A percentile compares a stretch with the other conserved stretches of the same genome.
Conservation (phyloP, 2,113 vertebrate species). For the Capreolus pygargus region DNA sequence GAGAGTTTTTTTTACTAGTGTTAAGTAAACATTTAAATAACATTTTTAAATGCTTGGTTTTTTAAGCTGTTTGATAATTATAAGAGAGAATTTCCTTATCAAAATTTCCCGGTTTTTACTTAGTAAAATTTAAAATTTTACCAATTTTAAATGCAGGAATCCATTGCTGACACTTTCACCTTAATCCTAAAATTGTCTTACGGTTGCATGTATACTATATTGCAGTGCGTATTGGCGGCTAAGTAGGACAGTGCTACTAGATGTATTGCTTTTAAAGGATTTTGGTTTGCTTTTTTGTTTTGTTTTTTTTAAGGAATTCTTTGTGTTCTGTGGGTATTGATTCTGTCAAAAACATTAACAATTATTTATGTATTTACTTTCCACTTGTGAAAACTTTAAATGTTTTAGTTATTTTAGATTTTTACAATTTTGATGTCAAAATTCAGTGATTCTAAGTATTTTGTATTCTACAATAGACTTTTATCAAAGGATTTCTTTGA, state of each 20-base stretch:
- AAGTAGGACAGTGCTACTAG: neutral
- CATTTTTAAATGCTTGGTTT: neutral
- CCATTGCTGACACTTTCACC: neutral
- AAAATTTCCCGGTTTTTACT: neutral
- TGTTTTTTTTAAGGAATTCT: neutral
- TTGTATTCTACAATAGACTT: neutral
- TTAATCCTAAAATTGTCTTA: neutral
- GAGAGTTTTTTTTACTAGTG: neutral
- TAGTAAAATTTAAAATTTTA: neutral
- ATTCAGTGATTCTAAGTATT: neutral
- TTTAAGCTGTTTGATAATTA: conserved; percentile 7
- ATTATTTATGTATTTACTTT: neutral
- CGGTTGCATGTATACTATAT: neutral
- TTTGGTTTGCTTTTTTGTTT: neutral
- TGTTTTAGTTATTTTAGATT: conserved; percentile 25
- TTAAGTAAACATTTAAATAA: neutral
- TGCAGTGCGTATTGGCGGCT: neutral
- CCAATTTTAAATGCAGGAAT: neutral
- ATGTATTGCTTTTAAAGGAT: neutral
- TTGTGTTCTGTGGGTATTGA: neutral
- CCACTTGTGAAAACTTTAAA: neutral
- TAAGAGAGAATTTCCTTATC: neutral
- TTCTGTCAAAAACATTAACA: neutral
- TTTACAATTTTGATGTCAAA: neutral
- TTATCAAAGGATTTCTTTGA: conserved; percentile 36